Evolutionary conservation across 1,140 invertebrate species (phyloP), one percentile per base, ranked within the genome.

Genomic region (Stenopsyche tienmushanensis): DNA sequence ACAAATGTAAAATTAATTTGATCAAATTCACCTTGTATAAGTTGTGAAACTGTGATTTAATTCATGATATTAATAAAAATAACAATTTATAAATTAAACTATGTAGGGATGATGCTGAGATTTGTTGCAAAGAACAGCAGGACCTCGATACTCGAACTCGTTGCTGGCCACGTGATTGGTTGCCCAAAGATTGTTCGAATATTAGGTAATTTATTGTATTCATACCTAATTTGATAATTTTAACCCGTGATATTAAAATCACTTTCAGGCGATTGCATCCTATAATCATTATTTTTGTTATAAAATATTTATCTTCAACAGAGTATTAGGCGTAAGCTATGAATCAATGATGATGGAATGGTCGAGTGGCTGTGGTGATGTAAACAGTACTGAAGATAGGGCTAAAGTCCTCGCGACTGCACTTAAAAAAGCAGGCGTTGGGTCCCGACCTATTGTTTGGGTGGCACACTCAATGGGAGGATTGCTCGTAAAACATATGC

Each of bases 391-490:
- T 64, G 77, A 79, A 65, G 81, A 83, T 42, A 78, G 89, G 74
- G 86, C 87, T 59, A 72, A 80, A 24, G 83, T 87, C 71, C 76
- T 93, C 41, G 73, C 84, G 5, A 73, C 82, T 18, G 88, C 87
- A 72, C 76, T 94, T 44, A 62, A 83, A 25, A 76, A 80, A 72
- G 88, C 90, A 62, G 87, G 86, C 62, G 82, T 94, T 20, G 91
- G 91, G 1, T 76, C 80, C 53, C 81, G 86, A 71, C 89, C 90
- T 3, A 83, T 91, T 59, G 82, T 93, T 57, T 93, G 90, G 89
- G 80, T 93, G 18, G 86, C 88, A 15, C 91, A 94, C 78, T 93
- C 91, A 2, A 93, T 93, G 90, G 92, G 92, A 71, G 92, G 91
- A 45, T 80, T 94, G 13, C 80, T 93, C 44, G 86, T 91, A 0